These are phyloP conservation scores for Beris chalybata DNA, from an alignment of 2,888 invertebrate species.

Conservation along the genomic window DNA sequence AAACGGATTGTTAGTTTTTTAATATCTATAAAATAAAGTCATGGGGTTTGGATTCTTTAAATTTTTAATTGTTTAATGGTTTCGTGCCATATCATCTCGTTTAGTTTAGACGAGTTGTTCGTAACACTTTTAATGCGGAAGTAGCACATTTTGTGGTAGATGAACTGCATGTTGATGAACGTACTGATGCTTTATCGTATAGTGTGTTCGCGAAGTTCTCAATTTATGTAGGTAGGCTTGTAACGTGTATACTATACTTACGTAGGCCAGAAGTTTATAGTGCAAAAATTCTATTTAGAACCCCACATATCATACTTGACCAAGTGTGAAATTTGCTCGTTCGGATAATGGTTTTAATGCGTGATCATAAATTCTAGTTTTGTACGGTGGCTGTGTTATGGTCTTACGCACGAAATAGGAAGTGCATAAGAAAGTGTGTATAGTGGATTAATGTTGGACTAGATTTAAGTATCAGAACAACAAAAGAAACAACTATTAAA, in stretches of 20 bases:
- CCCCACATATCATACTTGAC: no score
- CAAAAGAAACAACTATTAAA: no score
- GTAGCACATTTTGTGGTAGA: conserved; percentile 34
- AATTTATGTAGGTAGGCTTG: background rate
- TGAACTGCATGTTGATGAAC: conserved; percentile 4
- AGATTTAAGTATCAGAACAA: no score
- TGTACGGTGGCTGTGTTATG: no score
- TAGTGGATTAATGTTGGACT: no score
- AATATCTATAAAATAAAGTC: conserved; percentile 8
- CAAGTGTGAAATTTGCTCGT: no score
- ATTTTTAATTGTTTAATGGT: conserved; percentile 38
- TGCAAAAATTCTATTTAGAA: no score
- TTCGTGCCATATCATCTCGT: conserved; percentile 37
- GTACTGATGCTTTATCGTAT: background rate
- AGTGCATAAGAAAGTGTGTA: no score
- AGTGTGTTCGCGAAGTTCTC: background rate
- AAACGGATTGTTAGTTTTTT: background rate
- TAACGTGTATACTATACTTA: background rate
- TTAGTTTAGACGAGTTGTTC: conserved; percentile 19
- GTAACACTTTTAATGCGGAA: conserved; percentile 37
- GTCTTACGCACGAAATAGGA: no score
- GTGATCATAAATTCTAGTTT: no score
- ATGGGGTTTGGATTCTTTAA: conserved; percentile 4
- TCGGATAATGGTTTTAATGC: no score
- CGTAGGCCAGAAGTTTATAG: no score